Base-by-base conservation (phyloP, 2,888 invertebrate species). In the Drosophila phalerata region DNA sequence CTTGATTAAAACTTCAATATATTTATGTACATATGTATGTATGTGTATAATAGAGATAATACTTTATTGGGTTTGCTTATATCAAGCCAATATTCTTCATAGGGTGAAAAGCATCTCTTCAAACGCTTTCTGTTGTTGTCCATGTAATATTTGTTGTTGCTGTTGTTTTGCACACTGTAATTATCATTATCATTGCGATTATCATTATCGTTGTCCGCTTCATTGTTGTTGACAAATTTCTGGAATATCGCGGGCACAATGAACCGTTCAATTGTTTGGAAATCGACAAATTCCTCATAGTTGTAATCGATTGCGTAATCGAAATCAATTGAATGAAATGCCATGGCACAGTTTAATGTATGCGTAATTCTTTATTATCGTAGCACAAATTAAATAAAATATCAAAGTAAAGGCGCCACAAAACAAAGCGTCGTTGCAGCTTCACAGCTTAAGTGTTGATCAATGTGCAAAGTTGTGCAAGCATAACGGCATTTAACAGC, bases 401-500 rank as follows among this genome's bases (percentile, higher is more conserved):
- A 19, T 42, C 42, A 19, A 42, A 42, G 42, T 19, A 5, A 19
- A 42, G 42, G 42, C 42, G 42, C 42, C 19, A 19, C 42, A 2
- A 11, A 11, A 5, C 17, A 19, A 42, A 43, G 43, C 43, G 32
- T 37, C 28, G 45, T 17, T 30, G 19, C 28, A 15, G 37, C 19
- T 40, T 62, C 22, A 15, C 32, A 43, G n/a, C n/a, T 32, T 10
- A 4, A 62, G 52, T 72, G 60, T 42, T 60, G 58, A 17, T 11
- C 19, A 61, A 4, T 6, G 43, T 10, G 10, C n/a, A 9, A 38
- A 19, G 4, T 10, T 1, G 2, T 5, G 6, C 22, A 32, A 45
- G 11, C 22, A 34, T 85, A 83, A 86, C 83, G 83, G 83, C 65
- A 70, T 15, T 64, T 42, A 0, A 0, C 84, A 81, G 72, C 77